Percentiles rank a stretch among this genome's conserved stretches.
phyloP scores from a whole-genome alignment of 2,797 vertebrate species.

The Sebastes matsubarae region DNA sequence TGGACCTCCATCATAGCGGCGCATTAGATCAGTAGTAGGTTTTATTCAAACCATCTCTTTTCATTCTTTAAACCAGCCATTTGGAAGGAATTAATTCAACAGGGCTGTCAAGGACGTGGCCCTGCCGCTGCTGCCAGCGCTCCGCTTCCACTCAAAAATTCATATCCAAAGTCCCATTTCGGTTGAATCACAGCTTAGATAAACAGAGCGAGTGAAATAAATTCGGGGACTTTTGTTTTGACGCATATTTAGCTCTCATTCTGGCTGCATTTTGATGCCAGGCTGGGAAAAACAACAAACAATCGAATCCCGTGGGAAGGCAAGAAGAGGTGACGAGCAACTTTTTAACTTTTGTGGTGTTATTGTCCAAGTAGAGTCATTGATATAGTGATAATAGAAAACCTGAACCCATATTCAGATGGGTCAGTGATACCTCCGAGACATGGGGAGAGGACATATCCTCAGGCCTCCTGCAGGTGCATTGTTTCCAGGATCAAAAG shows the following conservation, averaged over 20 bases:
- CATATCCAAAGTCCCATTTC: slow-evolving; percentile 52
- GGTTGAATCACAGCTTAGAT: slow-evolving; percentile 50
- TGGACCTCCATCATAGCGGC: slow-evolving; percentile 42
- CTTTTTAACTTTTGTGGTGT: slow-evolving; percentile 13
- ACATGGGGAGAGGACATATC: slow-evolving; percentile 48
- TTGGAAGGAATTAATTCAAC: slow-evolving; percentile 56
- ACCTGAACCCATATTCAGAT: slow-evolving; percentile 8
- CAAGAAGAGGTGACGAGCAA: slow-evolving; percentile 9
- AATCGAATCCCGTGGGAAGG: slow-evolving; percentile 35
- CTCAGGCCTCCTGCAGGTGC: slow-evolving; percentile 69
- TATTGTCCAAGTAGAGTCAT: slow-evolving; percentile 7
- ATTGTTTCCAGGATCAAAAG: slow-evolving; percentile 72
- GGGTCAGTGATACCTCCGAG: slow-evolving; percentile 23
- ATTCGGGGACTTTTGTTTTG: slow-evolving; percentile 44
- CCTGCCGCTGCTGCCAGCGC: slow-evolving; percentile 29
- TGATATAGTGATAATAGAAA: slow-evolving; percentile 3
- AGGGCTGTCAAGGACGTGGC: slow-evolving; percentile 44
- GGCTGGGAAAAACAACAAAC: slow-evolving; percentile 30
- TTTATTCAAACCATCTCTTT: slow-evolving; percentile 54
- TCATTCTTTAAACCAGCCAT: slow-evolving; percentile 50
- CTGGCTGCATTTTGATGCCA: slow-evolving; percentile 17
- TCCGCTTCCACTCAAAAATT: slow-evolving; percentile 44
- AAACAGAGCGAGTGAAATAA: slow-evolving; percentile 47
- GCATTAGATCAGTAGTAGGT: slow-evolving; percentile 43
- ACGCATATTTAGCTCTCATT: slow-evolving; percentile 40